phyloP scores from a whole-genome alignment of 64 coral and sea anemone species.

The Actinia equina region DNA sequence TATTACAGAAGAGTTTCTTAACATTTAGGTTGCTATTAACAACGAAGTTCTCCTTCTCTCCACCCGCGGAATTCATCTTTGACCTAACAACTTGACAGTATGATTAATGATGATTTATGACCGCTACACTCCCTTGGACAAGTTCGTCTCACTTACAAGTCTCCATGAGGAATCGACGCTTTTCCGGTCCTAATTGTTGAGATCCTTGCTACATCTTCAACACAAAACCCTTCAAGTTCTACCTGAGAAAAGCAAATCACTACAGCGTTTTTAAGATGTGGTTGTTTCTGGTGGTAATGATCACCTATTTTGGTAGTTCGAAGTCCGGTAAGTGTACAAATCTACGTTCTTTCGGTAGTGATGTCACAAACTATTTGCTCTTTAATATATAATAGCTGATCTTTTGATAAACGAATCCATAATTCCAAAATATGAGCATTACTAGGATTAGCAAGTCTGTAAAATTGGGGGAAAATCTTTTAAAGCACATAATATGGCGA shows the following conservation, averaged over 20 bases:
- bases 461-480: not conserved
- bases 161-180: slow-evolving; percentile 3
- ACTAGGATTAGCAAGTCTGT: no score
- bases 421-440: not conserved
- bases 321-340: not conserved
- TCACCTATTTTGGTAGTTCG: not conserved
- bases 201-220: not conserved
- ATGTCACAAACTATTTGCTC: not conserved
- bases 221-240: not conserved
- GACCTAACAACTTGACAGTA: slow-evolving; percentile 3
- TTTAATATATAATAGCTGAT: not conserved
- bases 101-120: slow-evolving; percentile 16
- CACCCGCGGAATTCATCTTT: slow-evolving; percentile 8
- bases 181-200: slow-evolving; percentile 13
- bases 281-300: not conserved
- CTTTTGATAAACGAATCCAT: not conserved
- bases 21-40: not conserved
- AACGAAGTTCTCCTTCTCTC: not conserved
- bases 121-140: slow-evolving; percentile 4
- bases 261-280: not conserved
- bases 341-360: not conserved
- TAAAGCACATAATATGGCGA: not conserved
- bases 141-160: not conserved
- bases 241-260: not conserved
- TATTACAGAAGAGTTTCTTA: no score